Conservation (phyloP, 1,140 invertebrate species). For the Diachasmimorpha longicaudata region DNA sequence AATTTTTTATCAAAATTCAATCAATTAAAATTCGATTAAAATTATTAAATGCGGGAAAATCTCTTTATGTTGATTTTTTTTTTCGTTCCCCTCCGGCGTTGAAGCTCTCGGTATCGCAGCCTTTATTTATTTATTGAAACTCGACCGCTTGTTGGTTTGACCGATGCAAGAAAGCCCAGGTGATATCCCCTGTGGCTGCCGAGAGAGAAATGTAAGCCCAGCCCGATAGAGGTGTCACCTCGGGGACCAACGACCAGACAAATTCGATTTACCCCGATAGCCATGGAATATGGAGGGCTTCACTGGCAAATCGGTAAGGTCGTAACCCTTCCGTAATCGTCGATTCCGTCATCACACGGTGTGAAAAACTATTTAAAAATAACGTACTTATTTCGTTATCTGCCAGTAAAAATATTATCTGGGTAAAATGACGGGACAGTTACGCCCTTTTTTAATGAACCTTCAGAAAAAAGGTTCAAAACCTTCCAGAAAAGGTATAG, state of each 20-base stretch:
- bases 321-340: not conserved
- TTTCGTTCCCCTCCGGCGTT: no score
- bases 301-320: not conserved
- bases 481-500: no score
- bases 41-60: no score
- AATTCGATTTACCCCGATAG: conserved; percentile 7
- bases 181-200: not conserved
- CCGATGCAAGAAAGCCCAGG: not conserved
- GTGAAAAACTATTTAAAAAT: no score
- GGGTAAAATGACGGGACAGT: not conserved
- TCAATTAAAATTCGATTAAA: no score
- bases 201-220: not conserved
- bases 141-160: not conserved
- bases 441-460: no score
- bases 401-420: not conserved
- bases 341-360: not conserved
- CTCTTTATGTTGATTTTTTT: no score
- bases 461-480: no score
- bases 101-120: not conserved
- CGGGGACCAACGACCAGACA: not conserved
- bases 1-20: no score
- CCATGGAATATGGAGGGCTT: conserved; percentile 4
- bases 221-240: not conserved
- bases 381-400: no score
- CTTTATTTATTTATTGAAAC: not conserved